Conservation (phyloP, 2,113 vertebrate genomes). For the Ctenodactylus gundi region DNA sequence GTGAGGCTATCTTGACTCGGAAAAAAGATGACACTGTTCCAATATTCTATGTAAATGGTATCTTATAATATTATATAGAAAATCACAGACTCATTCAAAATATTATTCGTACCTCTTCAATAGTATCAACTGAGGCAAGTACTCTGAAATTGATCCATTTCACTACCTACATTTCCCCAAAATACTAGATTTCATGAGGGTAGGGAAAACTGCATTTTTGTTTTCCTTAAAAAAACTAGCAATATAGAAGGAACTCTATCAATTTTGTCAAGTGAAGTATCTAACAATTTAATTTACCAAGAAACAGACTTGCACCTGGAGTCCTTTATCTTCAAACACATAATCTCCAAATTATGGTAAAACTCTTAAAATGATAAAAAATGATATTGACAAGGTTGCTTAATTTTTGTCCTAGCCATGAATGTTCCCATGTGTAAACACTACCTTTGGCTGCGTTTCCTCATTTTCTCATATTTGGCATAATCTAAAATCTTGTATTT, state of each 20-base stretch:
- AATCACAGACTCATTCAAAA: neutral
- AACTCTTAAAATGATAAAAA: constrained; percentile 2
- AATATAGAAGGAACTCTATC: neutral
- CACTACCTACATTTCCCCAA: neutral
- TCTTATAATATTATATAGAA: neutral
- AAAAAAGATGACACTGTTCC: neutral
- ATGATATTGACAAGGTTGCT: neutral
- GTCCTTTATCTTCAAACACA: constrained; percentile 37
- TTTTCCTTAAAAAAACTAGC: neutral
- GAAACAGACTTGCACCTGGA: neutral
- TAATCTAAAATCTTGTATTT: neutral
- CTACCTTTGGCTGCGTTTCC: constrained; percentile 41
- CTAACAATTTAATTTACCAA: constrained; percentile 30
- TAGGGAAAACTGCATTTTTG: neutral
- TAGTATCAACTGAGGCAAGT: neutral
- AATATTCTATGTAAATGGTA: neutral
- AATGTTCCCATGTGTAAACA: neutral
- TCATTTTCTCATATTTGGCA: constrained; percentile 43
- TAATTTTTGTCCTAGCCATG: neutral
- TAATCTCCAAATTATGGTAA: neutral
- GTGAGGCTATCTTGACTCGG: neutral
- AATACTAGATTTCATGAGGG: neutral
- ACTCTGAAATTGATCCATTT: neutral
- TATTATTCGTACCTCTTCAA: neutral
- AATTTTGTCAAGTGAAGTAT: neutral